These are phyloP conservation scores for Chamaetylas fuelleborni DNA, from an alignment of 2,113 vertebrate genomes.

Conservation along the genomic window DNA sequence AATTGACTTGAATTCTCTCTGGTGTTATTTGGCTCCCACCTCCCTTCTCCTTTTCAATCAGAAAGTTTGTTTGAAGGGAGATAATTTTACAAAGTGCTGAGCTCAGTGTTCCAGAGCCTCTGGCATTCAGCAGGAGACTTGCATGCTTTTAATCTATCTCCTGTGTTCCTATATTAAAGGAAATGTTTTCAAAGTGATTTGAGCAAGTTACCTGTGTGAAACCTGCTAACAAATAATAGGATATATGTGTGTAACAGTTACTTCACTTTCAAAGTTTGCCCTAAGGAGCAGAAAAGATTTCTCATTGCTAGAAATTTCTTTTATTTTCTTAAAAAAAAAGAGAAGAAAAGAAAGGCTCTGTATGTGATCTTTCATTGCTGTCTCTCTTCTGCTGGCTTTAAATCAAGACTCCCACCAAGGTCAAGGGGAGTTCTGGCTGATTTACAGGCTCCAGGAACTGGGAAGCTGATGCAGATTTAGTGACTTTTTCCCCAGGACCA, in stretches of 20 bases:
- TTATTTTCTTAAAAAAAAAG: not conserved
- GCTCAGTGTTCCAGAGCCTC: conserved; percentile 47
- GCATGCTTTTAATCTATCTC: conserved; percentile 40
- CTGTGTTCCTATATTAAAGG: conserved; percentile 58
- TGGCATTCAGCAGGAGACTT: conserved; percentile 36
- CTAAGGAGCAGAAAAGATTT: conserved; percentile 28
- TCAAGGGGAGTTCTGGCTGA: conserved; percentile 26
- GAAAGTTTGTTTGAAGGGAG: conserved; percentile 58
- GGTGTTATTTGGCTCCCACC: not conserved
- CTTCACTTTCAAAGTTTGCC: conserved; percentile 47
- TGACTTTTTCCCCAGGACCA: not conserved
- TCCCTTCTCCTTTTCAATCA: conserved; percentile 53
- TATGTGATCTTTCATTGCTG: conserved; percentile 7
- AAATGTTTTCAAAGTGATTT: conserved; percentile 61
- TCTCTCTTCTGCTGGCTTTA: conserved; percentile 25
- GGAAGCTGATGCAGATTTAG: not conserved
- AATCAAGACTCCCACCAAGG: conserved; percentile 13
- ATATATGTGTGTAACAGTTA: not conserved
- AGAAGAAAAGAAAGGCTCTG: not conserved
- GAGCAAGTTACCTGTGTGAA: conserved; percentile 18
- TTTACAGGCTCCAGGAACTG: conserved; percentile 2
- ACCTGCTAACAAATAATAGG: conserved; percentile 43
- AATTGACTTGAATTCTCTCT: conserved; percentile 7
- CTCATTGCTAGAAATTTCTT: not conserved
- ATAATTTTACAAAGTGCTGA: conserved; percentile 64